Conservation (phyloP, 2,113 vertebrate species). For the Centropristis striata region DNA sequence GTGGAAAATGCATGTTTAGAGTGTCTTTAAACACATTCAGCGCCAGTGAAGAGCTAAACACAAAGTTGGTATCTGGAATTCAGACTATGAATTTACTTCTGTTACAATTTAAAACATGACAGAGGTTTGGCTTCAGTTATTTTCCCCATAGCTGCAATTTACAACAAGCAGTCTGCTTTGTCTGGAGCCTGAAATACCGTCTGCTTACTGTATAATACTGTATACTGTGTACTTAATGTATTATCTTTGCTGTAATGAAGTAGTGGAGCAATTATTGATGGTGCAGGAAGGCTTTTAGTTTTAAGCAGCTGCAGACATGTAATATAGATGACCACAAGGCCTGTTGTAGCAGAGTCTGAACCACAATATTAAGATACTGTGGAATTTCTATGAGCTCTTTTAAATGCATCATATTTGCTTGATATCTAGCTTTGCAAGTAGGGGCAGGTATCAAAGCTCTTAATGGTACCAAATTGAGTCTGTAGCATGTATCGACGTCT, state of each 20-base stretch:
- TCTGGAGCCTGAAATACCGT: background rate
- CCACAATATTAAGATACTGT: background rate
- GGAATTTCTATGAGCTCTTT: too few relatives aligned
- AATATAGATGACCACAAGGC: background rate
- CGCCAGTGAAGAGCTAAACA: background rate
- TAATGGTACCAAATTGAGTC: background rate
- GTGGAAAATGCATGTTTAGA: background rate
- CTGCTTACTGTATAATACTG: background rate
- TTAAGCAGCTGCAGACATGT: background rate
- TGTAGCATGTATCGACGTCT: background rate
- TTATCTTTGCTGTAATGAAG: background rate
- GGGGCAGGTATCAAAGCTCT: background rate
- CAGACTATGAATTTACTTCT: conserved; percentile 4
- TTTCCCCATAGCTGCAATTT: background rate
- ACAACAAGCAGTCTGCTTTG: background rate
- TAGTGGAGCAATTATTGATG: background rate
- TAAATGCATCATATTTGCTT: background rate
- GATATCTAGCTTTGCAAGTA: background rate
- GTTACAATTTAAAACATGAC: conserved; percentile 13
- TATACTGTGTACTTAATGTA: background rate
- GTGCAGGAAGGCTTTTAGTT: background rate
- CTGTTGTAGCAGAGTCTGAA: background rate
- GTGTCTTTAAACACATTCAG: background rate
- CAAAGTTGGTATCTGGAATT: conserved; percentile 8
- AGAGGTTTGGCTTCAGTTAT: conserved; percentile 1